Conservation (phyloP, 2,888 invertebrate species). For the Andrena minutula region DNA sequence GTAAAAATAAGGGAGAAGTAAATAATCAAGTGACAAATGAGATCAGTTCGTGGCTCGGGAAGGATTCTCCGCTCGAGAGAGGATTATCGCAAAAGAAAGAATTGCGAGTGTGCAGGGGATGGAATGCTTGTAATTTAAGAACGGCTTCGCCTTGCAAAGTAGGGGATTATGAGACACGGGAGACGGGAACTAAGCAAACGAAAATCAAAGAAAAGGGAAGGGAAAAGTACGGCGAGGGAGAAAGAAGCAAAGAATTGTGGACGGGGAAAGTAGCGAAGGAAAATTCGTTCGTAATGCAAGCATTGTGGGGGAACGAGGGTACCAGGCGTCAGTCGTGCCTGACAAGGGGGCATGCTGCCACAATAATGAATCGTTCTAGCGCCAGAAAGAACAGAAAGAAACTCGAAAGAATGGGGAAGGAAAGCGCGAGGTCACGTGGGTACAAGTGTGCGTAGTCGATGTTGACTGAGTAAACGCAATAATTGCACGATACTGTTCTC, state of each 20-base stretch:
- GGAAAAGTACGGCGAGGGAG: not conserved
- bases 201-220: slow-evolving; percentile 3
- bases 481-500: slow-evolving; percentile 25
- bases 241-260: not conserved
- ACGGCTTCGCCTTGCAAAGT: slow-evolving; percentile 5
- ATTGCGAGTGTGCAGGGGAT: slow-evolving; percentile 1
- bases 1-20: not conserved
- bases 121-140: slow-evolving; percentile 37
- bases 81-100: slow-evolving; percentile 30
- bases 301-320: slow-evolving; percentile 47
- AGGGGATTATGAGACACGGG: slow-evolving; percentile 13
- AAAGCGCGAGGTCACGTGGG: slow-evolving; percentile 26
- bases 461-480: slow-evolving; percentile 20
- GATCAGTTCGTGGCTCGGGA: not conserved
- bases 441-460: slow-evolving; percentile 43
- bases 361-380: slow-evolving; percentile 77
- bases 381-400: slow-evolving; percentile 16
- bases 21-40: slow-evolving; percentile 15
- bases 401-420: slow-evolving; percentile 14
- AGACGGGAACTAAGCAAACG: slow-evolving; percentile 12
- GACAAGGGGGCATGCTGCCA: slow-evolving; percentile 73
- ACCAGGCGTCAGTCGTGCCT: slow-evolving; percentile 73
- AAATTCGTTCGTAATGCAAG: slow-evolving; percentile 44
- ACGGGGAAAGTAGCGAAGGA: slow-evolving; percentile 20
- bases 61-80: slow-evolving; percentile 20